phyloP scores from a whole-genome alignment of 2,888 invertebrate genomes.

The Drosophila fungiperda region DNA sequence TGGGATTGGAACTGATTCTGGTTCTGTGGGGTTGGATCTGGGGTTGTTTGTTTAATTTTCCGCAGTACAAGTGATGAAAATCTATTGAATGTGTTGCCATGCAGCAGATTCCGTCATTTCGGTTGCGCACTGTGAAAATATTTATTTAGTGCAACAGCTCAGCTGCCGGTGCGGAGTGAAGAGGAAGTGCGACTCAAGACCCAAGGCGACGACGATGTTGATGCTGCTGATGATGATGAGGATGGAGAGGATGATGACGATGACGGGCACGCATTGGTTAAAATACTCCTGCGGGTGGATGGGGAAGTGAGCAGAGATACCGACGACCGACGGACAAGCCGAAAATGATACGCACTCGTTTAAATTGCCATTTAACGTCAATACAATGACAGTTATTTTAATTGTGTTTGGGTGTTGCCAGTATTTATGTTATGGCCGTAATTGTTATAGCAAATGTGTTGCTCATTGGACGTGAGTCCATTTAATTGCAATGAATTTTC shows the following conservation, averaged over 20 bases:
- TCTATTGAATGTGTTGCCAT: slow-evolving; percentile 70
- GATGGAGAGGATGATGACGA: slow-evolving; percentile 29
- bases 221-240: slow-evolving; percentile 29
- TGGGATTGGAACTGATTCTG: slow-evolving; percentile 18
- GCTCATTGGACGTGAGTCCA: slow-evolving; percentile 26
- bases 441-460: slow-evolving; percentile 66
- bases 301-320: slow-evolving; percentile 8
- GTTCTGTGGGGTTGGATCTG: slow-evolving; percentile 33
- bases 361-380: slow-evolving; percentile 83
- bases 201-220: slow-evolving; percentile 44
- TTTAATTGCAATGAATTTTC: slow-evolving; percentile 12
- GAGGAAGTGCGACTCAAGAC: slow-evolving; percentile 60
- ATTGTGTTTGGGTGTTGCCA: slow-evolving; percentile 80
- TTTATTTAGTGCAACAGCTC: slow-evolving; percentile 61
- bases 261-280: slow-evolving; percentile 18
- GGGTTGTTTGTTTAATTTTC: slow-evolving; percentile 81
- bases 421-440: slow-evolving; percentile 78
- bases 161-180: slow-evolving; percentile 57
- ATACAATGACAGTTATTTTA: slow-evolving; percentile 82
- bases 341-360: slow-evolving; percentile 78
- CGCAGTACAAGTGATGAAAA: slow-evolving; percentile 80
- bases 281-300: slow-evolving; percentile 33
- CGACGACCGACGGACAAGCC: slow-evolving; percentile 26
- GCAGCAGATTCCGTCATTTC: slow-evolving; percentile 47
- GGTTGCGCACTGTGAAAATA: slow-evolving; percentile 61